Conservation (phyloP, 2,797 vertebrate species). For the Neosilurus hyrtlii region DNA sequence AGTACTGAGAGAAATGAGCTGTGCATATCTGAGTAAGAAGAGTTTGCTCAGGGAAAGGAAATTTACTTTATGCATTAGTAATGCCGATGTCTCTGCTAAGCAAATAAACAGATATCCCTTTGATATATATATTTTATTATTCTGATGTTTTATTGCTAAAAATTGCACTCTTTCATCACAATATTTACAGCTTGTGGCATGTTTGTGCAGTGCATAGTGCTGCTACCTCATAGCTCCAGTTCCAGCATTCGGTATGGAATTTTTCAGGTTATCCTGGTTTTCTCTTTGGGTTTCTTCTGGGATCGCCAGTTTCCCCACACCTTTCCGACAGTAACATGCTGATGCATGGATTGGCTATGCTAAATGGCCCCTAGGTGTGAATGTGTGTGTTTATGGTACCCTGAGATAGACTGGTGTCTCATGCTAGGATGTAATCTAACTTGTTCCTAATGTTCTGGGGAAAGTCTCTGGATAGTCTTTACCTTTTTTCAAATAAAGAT, state of each 20-base stretch:
- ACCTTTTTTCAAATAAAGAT: not conserved
- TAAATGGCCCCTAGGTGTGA: not conserved
- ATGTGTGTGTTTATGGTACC: not conserved
- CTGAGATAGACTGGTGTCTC: not conserved
- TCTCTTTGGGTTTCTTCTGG: not conserved
- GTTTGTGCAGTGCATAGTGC: not conserved
- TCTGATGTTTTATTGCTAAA: not conserved
- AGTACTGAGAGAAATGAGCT: not conserved
- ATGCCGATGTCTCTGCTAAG: constrained; percentile 5
- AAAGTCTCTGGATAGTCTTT: not conserved
- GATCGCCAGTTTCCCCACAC: not conserved
- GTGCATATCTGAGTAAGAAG: constrained; percentile 4
- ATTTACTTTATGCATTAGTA: constrained; percentile 1
- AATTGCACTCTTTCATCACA: not conserved
- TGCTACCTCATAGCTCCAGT: not conserved
- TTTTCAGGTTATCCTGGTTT: not conserved
- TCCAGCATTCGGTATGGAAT: not conserved
- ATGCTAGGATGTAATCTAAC: not conserved
- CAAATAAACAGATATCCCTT: not conserved
- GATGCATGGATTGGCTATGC: not conserved
- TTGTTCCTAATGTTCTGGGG: not conserved
- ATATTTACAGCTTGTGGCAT: not conserved
- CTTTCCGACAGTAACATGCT: too few relatives aligned
- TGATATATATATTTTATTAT: not conserved
- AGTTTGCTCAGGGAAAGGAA: not conserved